phyloP scores from a whole-genome alignment of 2,888 invertebrate species.

The Scaptodrosophila latifasciaeformis region DNA sequence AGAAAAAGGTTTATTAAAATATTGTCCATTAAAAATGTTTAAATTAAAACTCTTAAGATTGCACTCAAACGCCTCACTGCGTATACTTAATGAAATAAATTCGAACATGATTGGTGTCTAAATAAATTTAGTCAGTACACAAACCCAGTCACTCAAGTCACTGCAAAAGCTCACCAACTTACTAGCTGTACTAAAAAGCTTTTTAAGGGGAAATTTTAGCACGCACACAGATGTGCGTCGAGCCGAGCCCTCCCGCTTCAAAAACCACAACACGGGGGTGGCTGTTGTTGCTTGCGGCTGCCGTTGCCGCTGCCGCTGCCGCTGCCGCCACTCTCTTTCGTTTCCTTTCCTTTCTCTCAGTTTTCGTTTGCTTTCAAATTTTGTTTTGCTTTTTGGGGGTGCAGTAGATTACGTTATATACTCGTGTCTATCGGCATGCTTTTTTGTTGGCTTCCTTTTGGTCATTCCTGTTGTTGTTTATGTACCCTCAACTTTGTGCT shows the following conservation, averaged over 20 bases:
- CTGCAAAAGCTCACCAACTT: constrained; percentile 18
- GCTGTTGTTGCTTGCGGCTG: constrained; percentile 28
- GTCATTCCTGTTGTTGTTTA: constrained; percentile 31
- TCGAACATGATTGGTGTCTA: constrained; percentile 23
- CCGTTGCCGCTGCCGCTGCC: constrained; percentile 16
- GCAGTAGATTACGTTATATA: constrained; percentile 25
- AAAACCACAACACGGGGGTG: constrained; percentile 27
- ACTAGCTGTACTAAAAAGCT: constrained; percentile 23
- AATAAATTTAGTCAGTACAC: constrained; percentile 4
- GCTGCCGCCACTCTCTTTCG: constrained; percentile 8
- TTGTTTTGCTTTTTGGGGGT: constrained; percentile 29
- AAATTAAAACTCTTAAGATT: neutral
- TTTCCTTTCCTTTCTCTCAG: constrained; percentile 6
- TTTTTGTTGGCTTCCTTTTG: constrained; percentile 66
- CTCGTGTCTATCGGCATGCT: constrained; percentile 61
- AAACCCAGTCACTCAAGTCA: no score
- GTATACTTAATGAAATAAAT: neutral
- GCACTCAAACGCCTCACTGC: constrained; percentile 17
- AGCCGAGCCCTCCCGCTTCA: constrained; percentile 19
- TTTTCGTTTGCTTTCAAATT: constrained; percentile 37
- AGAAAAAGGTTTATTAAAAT: neutral
- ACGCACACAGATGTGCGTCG: constrained; percentile 12
- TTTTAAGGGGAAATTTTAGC: constrained; percentile 24
- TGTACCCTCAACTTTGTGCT: no score
- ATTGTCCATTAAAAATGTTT: neutral